Base-by-base conservation (phyloP, 2,113 vertebrate species). In the Colaptes auratus region DNA sequence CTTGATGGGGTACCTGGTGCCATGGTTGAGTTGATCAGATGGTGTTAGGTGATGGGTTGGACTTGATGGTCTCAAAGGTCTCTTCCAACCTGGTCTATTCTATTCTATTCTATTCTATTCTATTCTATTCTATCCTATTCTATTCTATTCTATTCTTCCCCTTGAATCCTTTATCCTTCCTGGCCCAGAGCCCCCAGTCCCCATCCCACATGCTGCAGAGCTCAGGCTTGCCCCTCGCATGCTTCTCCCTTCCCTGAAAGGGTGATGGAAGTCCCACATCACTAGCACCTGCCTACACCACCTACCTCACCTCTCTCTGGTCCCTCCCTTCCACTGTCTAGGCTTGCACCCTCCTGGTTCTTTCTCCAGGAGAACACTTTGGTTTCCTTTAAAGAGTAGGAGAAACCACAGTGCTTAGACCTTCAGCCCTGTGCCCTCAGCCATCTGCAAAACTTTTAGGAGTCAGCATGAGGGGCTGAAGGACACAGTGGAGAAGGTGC, bases 401-500 rank as follows among this genome's bases (percentile, higher is more conserved):
- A 76, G 17, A 72, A 90, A 61, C 20, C 23, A 12, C 23, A 30
- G 21, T 8, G 18, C 50, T 30, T 9, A 3, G 44, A 59, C 14
- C 15, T 66, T 35, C n/a, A 74, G 33, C 5, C 27, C 46, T 46
- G 16, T 66, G n/a, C 48, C 24, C 39, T 56, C 67, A 63, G 66
- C 14, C 27, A 55, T 15, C 14, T 3, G 0, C 20, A 9, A 86
- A 42, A 13, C 7, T 20, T 27, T 66, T 14, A 52, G 24, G 30
- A 88, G 15, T n/a, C 71, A 82, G 58, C 82, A 42, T 42, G 6
- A 82, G 82, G 21, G 13, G 31, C 28, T 70, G 46, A 85, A 90
- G 27, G 24, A 7, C 46, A 58, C 0, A 0, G 36, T 1, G 3
- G 25, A 48, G 28, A 58, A 2, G 6, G 8, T 72, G 35, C 20